Evolutionary conservation across 1,140 invertebrate species (phyloP), one percentile per base, ranked within the genome.

Genomic region (Platyscapa corneri): DNA sequence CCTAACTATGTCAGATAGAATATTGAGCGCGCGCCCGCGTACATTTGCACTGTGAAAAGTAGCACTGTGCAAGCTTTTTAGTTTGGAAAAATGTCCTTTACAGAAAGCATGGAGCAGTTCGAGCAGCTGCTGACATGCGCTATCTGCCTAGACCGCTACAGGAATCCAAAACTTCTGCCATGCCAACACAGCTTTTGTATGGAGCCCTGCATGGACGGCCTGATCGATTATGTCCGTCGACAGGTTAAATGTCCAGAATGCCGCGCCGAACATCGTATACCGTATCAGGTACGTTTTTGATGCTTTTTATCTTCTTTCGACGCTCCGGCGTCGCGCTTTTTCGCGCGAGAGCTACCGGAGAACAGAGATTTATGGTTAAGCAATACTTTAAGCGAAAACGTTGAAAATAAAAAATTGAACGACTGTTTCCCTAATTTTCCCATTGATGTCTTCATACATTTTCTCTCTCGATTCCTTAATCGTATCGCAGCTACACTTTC

Each of bases 141-240:
- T 91, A 98, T 99, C 89, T 99, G 99, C 92, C 94, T 99, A 91
- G 99, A 99, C 94, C 95, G 98, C 88, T 99, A 97, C 93, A 95
- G 98, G 90, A 98, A 98, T 93, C 99, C 99, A 49, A 99, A 99
- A 94, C 94, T 99, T 89, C 94, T 99, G 89, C 99, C 99, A 96
- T 99, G 99, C 93, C 99, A 99, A 94, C 99, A 99, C 95, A 99
- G 98, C 87, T 99, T 99, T 94, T 99, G 99, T 93, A 98, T 99
- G 96, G 97, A 98, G 90, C 98, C 98, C 53, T 99, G 98, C 93
- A 97, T 99, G 96, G 98, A 99, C 93, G 98, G 98, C 82, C 95
- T 99, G 65, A 97, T 98, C 88, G 98, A 99, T 94, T 98, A 99
- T 91, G 97, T 98, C 75, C 95, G 97, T 88, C 94, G 97, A 94